phyloP scores from a whole-genome alignment of 2,113 vertebrate genomes.

The Micronycteris hirsuta region DNA sequence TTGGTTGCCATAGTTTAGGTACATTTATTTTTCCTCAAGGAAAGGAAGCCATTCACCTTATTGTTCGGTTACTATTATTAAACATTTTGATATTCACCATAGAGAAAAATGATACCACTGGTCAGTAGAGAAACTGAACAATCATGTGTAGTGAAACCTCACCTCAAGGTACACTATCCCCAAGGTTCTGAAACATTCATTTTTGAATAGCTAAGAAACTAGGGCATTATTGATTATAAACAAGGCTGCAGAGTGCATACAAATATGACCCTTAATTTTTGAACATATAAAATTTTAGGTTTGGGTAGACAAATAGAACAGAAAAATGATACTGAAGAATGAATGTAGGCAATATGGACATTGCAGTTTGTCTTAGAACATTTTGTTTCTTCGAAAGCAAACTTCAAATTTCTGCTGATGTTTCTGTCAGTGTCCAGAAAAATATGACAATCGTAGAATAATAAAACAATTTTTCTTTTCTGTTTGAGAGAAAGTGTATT shows the following conservation, averaged over 20 bases:
- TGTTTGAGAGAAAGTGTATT: background rate
- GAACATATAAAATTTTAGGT: slow-evolving; percentile 34
- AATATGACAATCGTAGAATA: background rate
- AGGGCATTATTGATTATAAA: slow-evolving; percentile 11
- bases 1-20: slow-evolving; percentile 7
- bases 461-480: background rate
- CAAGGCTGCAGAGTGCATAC: background rate
- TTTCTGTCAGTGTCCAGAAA: background rate
- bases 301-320: background rate
- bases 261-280: slow-evolving; percentile 36
- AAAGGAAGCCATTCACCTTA: background rate
- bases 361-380: background rate
- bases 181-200: background rate
- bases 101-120: background rate
- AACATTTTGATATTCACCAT: slow-evolving; percentile 12
- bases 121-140: background rate
- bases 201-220: slow-evolving; percentile 25
- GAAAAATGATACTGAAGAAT: background rate
- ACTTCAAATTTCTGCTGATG: background rate
- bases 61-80: background rate
- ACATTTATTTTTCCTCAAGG: background rate
- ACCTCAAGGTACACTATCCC: background rate
- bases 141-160: background rate
- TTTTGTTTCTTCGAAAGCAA: slow-evolving; percentile 8
- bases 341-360: background rate